These are phyloP conservation scores for Epinotia brunnichana DNA, from an alignment of 2,888 invertebrate genomes.

Conservation along the genomic window DNA sequence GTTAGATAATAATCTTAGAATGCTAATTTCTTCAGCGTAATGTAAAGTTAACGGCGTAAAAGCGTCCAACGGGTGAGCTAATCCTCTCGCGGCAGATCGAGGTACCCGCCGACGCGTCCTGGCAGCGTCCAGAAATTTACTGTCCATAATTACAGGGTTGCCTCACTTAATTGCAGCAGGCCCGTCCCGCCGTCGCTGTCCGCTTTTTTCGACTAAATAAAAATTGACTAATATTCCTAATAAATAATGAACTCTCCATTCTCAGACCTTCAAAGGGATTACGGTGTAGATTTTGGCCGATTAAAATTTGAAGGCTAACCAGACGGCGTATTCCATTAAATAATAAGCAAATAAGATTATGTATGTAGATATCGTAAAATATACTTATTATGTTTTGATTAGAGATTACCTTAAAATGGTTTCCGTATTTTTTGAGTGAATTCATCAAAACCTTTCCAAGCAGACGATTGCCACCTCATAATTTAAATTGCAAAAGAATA, in stretches of 20 bases:
- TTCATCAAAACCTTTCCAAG: constrained; percentile 17
- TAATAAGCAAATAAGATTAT: constrained; percentile 16
- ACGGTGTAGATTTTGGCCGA: constrained; percentile 75
- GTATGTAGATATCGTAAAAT: neutral
- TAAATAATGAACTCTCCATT: constrained; percentile 82
- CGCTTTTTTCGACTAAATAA: constrained; percentile 83
- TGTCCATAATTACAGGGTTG: constrained; percentile 93
- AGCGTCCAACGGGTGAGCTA: constrained; percentile 59
- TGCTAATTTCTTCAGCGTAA: constrained; percentile 26
- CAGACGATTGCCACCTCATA: constrained; percentile 40
- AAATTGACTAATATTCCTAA: constrained; percentile 84
- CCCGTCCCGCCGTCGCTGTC: constrained; percentile 70
- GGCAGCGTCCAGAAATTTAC: constrained; percentile 91
- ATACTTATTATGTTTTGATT: constrained; percentile 4
- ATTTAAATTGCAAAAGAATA: constrained; percentile 40
- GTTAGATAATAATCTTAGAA: constrained; percentile 7
- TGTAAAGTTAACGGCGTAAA: constrained; percentile 28
- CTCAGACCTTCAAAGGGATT: constrained; percentile 71
- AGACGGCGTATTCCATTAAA: constrained; percentile 47
- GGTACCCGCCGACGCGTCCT: constrained; percentile 69
- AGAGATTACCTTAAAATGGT: neutral
- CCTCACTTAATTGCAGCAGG: constrained; percentile 90
- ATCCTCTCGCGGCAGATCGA: constrained; percentile 76
- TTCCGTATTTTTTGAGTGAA: neutral
- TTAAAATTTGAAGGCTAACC: constrained; percentile 68